These are phyloP conservation scores for Halichoerus grypus DNA, from an alignment of 2,113 vertebrate species.

Conservation along the genomic window DNA sequence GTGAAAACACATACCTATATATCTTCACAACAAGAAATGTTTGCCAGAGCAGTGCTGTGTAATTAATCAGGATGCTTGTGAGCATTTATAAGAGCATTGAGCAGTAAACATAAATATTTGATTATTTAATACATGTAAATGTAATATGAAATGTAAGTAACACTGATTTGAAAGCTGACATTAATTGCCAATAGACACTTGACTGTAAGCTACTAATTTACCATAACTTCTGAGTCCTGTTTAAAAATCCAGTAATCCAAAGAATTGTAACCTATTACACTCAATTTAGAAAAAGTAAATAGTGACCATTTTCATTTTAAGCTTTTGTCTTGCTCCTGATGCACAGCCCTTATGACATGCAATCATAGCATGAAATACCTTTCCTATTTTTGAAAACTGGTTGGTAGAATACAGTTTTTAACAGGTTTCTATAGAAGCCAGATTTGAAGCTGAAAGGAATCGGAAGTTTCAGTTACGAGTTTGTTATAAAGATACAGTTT, in stretches of 20 bases:
- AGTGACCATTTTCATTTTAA: not conserved
- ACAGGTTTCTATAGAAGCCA: not conserved
- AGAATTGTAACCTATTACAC: not conserved
- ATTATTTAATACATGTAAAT: constrained; percentile 31
- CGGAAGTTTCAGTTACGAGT: not conserved
- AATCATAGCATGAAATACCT: not conserved
- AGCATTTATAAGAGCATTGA: not conserved
- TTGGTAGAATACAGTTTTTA: not conserved
- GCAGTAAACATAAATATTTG: constrained; percentile 33
- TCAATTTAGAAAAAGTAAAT: constrained; percentile 8
- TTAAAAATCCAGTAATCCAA: constrained; percentile 32
- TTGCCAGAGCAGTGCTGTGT: not conserved
- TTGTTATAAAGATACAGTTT: not conserved
- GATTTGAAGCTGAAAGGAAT: not conserved
- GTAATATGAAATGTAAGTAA: constrained; percentile 22
- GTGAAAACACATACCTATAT: not conserved
- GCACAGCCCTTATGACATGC: not conserved
- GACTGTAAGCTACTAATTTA: constrained; percentile 47
- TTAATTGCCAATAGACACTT: constrained; percentile 49
- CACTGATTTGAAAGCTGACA: constrained; percentile 43
- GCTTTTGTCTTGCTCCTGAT: not conserved
- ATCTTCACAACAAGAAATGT: not conserved
- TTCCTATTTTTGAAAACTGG: not conserved
- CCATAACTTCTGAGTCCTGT: not conserved
- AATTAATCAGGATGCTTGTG: not conserved